Percentiles rank a stretch among this genome's conserved stretches.
phyloP scores from a whole-genome alignment of 2,797 vertebrate species.

The Arremon aurantiirostris region DNA sequence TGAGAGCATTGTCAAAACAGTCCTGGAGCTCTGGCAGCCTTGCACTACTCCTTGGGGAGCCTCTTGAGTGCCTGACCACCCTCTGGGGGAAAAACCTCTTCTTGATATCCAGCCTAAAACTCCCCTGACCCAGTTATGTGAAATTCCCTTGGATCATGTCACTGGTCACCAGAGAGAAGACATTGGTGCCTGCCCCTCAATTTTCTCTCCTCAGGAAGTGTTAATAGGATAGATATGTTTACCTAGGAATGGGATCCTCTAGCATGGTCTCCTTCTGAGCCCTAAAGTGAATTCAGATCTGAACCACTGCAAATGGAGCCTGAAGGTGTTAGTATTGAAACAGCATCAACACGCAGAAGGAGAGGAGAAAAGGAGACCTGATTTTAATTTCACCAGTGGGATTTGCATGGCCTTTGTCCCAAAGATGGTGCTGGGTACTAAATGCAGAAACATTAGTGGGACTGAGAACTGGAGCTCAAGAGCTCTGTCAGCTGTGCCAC shows the following conservation, averaged over 20 bases:
- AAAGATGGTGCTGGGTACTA: neutral
- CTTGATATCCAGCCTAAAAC: neutral
- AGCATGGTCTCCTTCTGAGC: neutral
- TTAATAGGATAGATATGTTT: neutral
- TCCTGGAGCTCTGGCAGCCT: neutral
- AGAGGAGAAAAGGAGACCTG: accelerated
- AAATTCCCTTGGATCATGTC: neutral
- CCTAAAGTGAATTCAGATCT: neutral
- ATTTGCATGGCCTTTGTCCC: neutral
- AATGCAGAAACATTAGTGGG: neutral
- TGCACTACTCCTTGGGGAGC: neutral
- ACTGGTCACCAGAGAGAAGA: neutral
- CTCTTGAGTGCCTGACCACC: neutral
- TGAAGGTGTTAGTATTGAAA: neutral
- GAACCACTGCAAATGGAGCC: accelerated
- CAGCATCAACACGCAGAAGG: accelerated
- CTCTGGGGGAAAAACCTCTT: neutral
- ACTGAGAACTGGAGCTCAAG: neutral
- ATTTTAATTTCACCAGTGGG: neutral
- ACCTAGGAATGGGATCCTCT: neutral
- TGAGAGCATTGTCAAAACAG: neutral
- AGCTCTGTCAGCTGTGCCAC: neutral
- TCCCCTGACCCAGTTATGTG: neutral
- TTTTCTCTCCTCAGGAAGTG: neutral
- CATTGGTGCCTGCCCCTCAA: neutral